Conservation (phyloP, 2,797 vertebrate genomes). For the Urosaurus nigricauda region DNA sequence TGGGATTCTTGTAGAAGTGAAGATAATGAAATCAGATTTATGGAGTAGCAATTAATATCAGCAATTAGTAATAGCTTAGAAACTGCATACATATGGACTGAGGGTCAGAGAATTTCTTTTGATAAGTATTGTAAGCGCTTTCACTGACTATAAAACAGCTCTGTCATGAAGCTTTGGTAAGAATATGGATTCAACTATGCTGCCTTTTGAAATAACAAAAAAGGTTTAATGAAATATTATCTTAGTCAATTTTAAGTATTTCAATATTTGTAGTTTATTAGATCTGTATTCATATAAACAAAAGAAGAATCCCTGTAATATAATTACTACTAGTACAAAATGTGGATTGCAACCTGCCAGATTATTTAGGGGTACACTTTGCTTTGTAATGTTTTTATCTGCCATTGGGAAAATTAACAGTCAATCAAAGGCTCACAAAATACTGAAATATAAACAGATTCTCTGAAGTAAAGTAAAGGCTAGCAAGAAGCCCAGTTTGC, state of each 20-base stretch:
- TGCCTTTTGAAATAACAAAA: neutral
- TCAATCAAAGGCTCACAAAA: neutral
- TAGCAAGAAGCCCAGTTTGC: too few relatives aligned
- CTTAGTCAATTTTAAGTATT: neutral
- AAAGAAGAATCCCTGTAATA: neutral
- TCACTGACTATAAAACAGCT: neutral
- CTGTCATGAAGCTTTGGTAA: neutral
- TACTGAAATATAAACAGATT: neutral
- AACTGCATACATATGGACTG: neutral
- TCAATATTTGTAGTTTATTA: neutral
- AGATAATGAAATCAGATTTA: neutral
- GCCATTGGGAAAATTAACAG: neutral
- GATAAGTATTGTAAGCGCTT: neutral
- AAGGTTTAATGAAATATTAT: neutral
- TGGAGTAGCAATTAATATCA: neutral
- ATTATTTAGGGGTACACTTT: neutral
- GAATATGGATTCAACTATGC: neutral
- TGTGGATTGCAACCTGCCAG: neutral
- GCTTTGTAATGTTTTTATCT: neutral
- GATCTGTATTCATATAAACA: neutral
- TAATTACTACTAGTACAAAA: neutral
- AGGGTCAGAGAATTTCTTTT: neutral
- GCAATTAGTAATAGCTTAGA: neutral
- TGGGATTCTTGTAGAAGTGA: neutral
- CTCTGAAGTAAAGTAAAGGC: too few relatives aligned